A percentile compares a stretch with the other conserved stretches of the same genome.
These are phyloP conservation scores for Aphaenogaster rudis DNA, from an alignment of 1,140 invertebrate genomes.

Conservation along the genomic window DNA sequence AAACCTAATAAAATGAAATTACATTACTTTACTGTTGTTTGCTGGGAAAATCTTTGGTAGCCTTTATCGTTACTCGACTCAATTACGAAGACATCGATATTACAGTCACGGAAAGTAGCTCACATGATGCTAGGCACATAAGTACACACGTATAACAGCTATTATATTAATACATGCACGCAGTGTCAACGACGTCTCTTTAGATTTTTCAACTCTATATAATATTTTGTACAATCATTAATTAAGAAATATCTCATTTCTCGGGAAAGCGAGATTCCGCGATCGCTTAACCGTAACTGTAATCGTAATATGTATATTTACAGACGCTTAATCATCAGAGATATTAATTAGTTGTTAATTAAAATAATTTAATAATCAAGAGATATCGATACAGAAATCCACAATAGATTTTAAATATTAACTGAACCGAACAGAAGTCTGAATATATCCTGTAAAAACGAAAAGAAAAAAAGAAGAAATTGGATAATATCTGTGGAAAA, in stretches of 20 bases:
- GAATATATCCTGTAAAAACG: not conserved
- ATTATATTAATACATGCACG: conserved; percentile 52
- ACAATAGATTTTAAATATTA: not conserved
- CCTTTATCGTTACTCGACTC: conserved; percentile 34
- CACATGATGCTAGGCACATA: conserved; percentile 48
- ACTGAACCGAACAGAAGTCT: not conserved
- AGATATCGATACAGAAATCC: not conserved
- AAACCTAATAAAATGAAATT: not conserved
- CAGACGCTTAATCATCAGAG: conserved; percentile 7
- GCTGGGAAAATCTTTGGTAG: not conserved
- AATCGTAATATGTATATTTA: conserved; percentile 27
- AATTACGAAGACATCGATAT: conserved; percentile 40
- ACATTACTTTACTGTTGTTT: not conserved
- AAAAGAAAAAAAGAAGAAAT: not conserved
- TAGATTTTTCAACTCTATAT: conserved; percentile 23
- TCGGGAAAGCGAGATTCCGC: not conserved
- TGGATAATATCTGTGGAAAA: not conserved
- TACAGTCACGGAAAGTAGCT: conserved; percentile 38
- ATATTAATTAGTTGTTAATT: conserved; percentile 5
- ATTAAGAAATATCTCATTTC: conserved; percentile 15
- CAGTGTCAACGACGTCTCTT: conserved; percentile 4
- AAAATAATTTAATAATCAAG: conserved; percentile 17
- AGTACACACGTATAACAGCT: conserved; percentile 45
- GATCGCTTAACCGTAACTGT: not conserved
- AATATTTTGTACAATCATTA: conserved; percentile 52